phyloP scores from a whole-genome alignment of 2,888 invertebrate species.

The Hylaea fasciaria region DNA sequence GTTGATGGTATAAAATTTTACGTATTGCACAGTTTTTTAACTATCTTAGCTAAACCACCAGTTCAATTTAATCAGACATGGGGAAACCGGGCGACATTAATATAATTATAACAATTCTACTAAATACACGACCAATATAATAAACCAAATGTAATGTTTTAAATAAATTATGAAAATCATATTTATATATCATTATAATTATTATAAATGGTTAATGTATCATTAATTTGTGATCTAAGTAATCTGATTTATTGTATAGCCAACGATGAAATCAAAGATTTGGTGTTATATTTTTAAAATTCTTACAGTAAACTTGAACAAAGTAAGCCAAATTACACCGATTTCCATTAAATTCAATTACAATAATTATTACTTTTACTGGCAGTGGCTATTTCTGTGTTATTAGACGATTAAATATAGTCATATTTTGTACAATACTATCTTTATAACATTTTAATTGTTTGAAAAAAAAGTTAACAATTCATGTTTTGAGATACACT shows the following conservation, averaged over 20 bases:
- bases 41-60: not conserved
- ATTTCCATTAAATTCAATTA: conserved; percentile 8
- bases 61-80: not conserved
- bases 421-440: not conserved
- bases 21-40: no score
- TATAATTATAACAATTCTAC: not conserved
- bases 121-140: not conserved
- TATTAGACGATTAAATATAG: conserved; percentile 5
- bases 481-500: no score
- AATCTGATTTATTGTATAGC: not conserved
- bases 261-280: not conserved
- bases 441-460: no score
- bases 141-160: not conserved
- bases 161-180: not conserved
- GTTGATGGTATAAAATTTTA: no score
- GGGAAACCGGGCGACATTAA: conserved; percentile 2
- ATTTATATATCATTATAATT: not conserved
- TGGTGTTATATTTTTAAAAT: no score
- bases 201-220: not conserved
- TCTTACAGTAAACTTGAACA: no score
- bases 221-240: not conserved
- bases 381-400: conserved; percentile 62
- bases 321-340: not conserved
- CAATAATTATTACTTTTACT: conserved; percentile 46
- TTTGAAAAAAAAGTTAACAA: not conserved